Base-by-base conservation (phyloP, 2,888 invertebrate species). In the Panopea generosa region DNA sequence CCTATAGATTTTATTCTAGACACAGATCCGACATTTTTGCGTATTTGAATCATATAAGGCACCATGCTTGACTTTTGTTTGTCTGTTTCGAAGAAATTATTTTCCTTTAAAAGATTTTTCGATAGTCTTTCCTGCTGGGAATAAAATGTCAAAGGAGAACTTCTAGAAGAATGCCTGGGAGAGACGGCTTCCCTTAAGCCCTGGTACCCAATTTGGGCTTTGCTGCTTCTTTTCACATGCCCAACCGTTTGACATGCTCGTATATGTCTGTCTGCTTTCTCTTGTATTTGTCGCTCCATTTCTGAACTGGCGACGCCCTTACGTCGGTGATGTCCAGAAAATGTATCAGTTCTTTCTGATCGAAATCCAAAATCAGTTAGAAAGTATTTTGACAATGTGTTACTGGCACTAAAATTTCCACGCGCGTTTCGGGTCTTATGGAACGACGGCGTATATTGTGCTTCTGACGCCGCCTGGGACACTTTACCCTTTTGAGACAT, bases 341-440 rank as follows among this genome's bases (percentile, higher is more conserved):
- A 85, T 2, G 83, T 77, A 38, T 85, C 85, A 2, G 83, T 77
- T 57, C 73, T 69, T 3, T 75, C 63, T 20, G 71, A 52, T 22
- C 67, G 63, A 3, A 85, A 63, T 40, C 85, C 85, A 45, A 81
- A 85, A 29, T 85, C 83, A 6, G 73, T 72, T n/a, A 81, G 74
- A 63, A 82, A 81, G n/a, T 80, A 68, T n/a, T 43, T 56, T 1
- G 80, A 80, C 4, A 76, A 49, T 24, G 53, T 27, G 33, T 56
- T 75, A 43, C 27, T 66, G 20, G 61, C 67, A 62, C 76, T 67
- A 11, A 55, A 50, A 22, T 55, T 47, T 11, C 56, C 62, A 9
- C 72, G 59, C 1, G 53, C 60, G 11, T 65, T 55, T 29, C 53
- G 59, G 16, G 73, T 29, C 56, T 70, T 63, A 27, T 70, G 53